Evolutionary conservation across 1,140 invertebrate genomes (phyloP), one percentile per base, ranked within the genome.

Genomic region (Liolophura sinensis): DNA sequence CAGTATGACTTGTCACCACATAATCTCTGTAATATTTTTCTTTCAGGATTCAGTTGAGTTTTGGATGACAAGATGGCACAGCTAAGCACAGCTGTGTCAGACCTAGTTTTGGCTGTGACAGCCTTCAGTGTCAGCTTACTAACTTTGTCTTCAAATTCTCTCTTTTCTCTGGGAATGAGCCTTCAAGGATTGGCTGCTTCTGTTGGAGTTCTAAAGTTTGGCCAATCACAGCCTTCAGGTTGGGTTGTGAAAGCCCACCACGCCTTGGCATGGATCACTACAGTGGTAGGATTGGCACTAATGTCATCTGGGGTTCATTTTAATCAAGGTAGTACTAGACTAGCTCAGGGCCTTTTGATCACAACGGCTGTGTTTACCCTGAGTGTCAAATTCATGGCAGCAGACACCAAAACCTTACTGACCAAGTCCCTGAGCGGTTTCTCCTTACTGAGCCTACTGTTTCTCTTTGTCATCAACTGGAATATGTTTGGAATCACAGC

Each of bases 51-150:
- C n/a, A 49, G 5, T 40, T 31, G 16, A 16, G 20, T 60, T 25
- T 25, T 52, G 27, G 40, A 3, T 51, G 62, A 20, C 47, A 31
- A 25, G 48, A 59, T 64, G 6, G 59, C 70, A 25, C 70, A 74
- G 58, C 49, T 78, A 14, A 72, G 63, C 55, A 78, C 75, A 12
- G 73, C 75, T 3, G 6, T 75, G 11, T 77, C 75, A 0, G 77
- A 78, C 61, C 27, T 71, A 14, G 65, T 75, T 9, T 55, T 78
- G 11, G 70, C 69, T 20, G 14, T 72, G 14, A 70, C 71, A 0
- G 69, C 71, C 11, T 65, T 71, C 15, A 67, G 68, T 63, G 68
- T 72, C 9, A 65, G 65, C 6, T 11, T 65, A 67, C 24, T 18
- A 59, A 11, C 65, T 69, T 27, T 56, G 65, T 20, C 48, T 40